Conservation (phyloP, 2,797 vertebrate species). For the Tarsius wallacei region DNA sequence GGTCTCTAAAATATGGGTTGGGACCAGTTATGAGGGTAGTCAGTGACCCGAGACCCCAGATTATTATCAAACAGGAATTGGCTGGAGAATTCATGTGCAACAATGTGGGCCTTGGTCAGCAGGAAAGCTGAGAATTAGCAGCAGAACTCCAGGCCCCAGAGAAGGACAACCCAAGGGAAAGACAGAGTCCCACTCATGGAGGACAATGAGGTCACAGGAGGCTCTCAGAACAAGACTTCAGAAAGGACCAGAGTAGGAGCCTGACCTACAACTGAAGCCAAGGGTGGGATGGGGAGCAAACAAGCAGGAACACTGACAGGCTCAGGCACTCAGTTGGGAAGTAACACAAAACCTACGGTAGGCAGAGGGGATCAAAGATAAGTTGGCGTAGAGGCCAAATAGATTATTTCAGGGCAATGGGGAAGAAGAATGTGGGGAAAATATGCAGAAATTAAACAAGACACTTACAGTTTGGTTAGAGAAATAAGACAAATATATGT, state of each 20-base stretch:
- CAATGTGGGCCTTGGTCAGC: background rate
- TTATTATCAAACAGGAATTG: background rate
- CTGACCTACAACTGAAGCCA: background rate
- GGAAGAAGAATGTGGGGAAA: background rate
- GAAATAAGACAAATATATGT: background rate
- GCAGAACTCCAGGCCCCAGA: background rate
- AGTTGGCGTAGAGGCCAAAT: background rate
- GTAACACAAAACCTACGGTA: background rate
- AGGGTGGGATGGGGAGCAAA: background rate
- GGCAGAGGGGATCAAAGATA: background rate
- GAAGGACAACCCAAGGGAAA: background rate
- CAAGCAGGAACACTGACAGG: background rate
- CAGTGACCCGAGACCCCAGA: background rate
- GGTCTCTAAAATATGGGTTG: background rate
- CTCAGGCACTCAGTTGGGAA: background rate
- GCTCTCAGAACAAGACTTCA: background rate
- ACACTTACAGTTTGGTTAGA: background rate
- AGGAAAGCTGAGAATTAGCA: background rate
- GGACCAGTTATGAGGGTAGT: background rate
- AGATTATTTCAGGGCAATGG: background rate
- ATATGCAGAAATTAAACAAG: background rate
- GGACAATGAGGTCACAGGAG: background rate
- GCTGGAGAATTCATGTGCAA: background rate
- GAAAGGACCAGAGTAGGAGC: background rate
- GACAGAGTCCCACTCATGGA: background rate